These are phyloP conservation scores for Falco biarmicus DNA, from an alignment of 2,797 vertebrate genomes.

Conservation along the genomic window DNA sequence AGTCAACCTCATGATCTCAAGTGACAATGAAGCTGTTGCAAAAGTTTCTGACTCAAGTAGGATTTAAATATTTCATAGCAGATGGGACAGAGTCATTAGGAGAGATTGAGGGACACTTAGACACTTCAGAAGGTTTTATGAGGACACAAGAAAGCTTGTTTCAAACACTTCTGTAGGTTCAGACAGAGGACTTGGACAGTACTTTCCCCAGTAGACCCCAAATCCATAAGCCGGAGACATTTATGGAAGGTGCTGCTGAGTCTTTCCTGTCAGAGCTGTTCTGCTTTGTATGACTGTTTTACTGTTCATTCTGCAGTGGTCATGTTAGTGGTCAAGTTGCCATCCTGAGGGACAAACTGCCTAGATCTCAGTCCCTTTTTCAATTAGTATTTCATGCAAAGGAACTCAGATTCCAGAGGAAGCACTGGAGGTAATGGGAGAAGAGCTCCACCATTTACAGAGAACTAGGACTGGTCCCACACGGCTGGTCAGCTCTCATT, in stretches of 20 bases:
- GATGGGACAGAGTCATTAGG: constrained; percentile 29
- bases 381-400: neutral
- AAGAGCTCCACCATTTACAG: neutral
- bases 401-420: neutral
- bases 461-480: neutral
- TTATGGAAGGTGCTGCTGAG: neutral
- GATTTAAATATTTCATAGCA: constrained; percentile 52
- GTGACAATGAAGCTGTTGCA: neutral
- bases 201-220: neutral
- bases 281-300: neutral
- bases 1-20: constrained; percentile 20
- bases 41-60: constrained; percentile 35
- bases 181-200: neutral
- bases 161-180: neutral
- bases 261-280: neutral
- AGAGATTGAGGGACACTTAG: neutral
- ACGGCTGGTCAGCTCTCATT: neutral
- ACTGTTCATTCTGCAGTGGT: neutral
- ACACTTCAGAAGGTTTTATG: neutral
- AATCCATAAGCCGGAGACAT: neutral
- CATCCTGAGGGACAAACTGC: neutral
- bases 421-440: neutral
- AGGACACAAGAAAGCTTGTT: neutral
- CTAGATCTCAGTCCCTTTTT: neutral
- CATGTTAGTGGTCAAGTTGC: neutral